Percentiles rank a stretch among this genome's conserved stretches.
phyloP scores from a whole-genome alignment of 2,113 vertebrate species.

The Seriola rivoliana region DNA sequence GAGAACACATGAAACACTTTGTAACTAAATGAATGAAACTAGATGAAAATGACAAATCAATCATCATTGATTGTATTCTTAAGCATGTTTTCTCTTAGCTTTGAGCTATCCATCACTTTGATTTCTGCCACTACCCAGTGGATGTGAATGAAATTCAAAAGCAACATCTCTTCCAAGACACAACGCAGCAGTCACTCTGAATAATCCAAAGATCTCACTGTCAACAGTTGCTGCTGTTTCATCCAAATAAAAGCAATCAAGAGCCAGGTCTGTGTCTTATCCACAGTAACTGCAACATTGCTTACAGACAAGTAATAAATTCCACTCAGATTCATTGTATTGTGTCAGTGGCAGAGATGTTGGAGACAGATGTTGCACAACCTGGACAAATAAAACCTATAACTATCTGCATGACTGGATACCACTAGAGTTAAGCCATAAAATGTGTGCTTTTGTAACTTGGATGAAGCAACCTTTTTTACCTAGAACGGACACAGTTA shows the following conservation, averaged over 20 bases:
- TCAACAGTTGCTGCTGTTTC: not conserved
- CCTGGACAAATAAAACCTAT: not conserved
- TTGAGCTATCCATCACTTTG: not conserved
- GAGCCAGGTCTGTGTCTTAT: not conserved
- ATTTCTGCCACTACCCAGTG: not conserved
- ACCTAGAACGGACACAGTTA: too few relatives aligned
- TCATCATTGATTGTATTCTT: not conserved
- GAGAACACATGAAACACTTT: not conserved
- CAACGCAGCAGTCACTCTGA: not conserved
- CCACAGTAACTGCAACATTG: not conserved
- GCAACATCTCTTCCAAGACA: not conserved
- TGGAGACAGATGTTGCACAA: too few relatives aligned
- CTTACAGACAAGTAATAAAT: too few relatives aligned
- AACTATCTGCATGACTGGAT: too few relatives aligned
- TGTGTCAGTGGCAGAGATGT: not conserved
- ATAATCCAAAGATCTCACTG: not conserved
- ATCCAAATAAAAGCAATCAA: not conserved
- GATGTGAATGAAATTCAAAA: not conserved
- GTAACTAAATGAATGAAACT: not conserved
- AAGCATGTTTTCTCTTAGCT: not conserved
- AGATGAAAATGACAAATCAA: not conserved
- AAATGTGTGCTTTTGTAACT: not conserved
- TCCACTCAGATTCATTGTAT: not conserved
- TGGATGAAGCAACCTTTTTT: not conserved
- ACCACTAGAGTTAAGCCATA: not conserved